Evolutionary conservation across 2,888 invertebrate genomes (phyloP).

Genomic region (Didymodactylos carnosus): DNA sequence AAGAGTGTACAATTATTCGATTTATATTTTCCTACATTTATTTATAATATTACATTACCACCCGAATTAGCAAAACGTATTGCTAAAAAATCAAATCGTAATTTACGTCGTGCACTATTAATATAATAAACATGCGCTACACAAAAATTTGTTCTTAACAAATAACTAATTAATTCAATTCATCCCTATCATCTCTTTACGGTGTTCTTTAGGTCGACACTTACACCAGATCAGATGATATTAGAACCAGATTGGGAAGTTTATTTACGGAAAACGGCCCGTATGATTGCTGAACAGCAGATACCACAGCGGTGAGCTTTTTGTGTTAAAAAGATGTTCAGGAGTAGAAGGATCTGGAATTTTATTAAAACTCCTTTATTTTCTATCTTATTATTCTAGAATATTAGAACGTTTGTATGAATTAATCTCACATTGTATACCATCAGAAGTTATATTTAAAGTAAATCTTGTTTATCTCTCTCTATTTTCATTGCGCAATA

Average conservation of each 20-base stretch:
- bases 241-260: constrained; percentile 77
- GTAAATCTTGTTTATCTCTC: not conserved
- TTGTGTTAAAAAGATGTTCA: too few relatives aligned
- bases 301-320: too few relatives aligned
- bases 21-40: too few relatives aligned
- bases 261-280: constrained; percentile 65
- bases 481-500: too few relatives aligned
- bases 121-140: constrained; percentile 71
- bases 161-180: too few relatives aligned
- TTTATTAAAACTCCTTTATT: not conserved
- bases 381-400: too few relatives aligned
- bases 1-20: too few relatives aligned
- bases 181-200: too few relatives aligned
- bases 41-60: constrained; percentile 58
- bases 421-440: constrained; percentile 74
- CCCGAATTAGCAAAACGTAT: constrained; percentile 54
- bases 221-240: constrained; percentile 55
- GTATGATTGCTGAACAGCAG: constrained; percentile 64
- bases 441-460: constrained; percentile 31
- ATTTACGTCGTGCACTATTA: constrained; percentile 69
- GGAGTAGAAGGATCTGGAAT: not conserved
- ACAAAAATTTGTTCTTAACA: too few relatives aligned
- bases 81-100: constrained; percentile 58
- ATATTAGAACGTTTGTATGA: constrained; percentile 75
- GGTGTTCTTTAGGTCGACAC: too few relatives aligned